Evolutionary conservation across 2,888 invertebrate genomes (phyloP).

Genomic region (Shargacucullia verbasci): DNA sequence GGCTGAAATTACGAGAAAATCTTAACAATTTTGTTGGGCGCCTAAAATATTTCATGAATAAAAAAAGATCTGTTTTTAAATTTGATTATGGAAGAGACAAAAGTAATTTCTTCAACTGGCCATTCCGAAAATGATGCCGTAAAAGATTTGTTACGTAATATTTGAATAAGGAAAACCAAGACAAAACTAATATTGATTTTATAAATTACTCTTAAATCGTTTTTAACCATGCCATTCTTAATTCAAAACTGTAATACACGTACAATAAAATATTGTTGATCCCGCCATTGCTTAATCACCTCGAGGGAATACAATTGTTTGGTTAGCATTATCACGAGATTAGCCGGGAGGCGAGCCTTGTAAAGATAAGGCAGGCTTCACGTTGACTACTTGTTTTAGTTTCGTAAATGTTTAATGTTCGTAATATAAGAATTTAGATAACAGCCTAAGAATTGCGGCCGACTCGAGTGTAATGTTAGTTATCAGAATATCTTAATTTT

Average conservation of each 20-base stretch:
- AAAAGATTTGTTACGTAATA: no score
- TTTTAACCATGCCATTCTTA: neutral
- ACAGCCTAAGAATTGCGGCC: conserved; percentile 42
- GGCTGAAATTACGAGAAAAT: neutral
- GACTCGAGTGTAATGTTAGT: conserved; percentile 12
- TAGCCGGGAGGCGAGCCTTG: conserved; percentile 66
- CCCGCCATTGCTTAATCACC: conserved; percentile 59
- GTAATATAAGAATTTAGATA: conserved; percentile 56
- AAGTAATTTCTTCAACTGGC: no score
- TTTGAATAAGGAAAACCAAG: no score
- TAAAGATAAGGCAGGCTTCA: conserved; percentile 65
- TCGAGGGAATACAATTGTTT: conserved; percentile 66
- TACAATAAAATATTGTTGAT: conserved; percentile 48
- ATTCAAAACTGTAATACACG: conserved; percentile 9
- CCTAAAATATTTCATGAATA: no score
- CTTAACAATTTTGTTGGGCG: no score
- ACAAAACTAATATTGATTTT: no score
- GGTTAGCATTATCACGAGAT: conserved; percentile 66
- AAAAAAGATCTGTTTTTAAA: no score
- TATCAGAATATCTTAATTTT: conserved; percentile 51
- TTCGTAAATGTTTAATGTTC: conserved; percentile 67
- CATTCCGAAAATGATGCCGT: no score
- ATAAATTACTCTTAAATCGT: no score
- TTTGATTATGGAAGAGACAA: no score
- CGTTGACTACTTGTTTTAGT: conserved; percentile 66